Evolutionary conservation across 2,797 vertebrate species (phyloP), one percentile per base, ranked within the genome.

Genomic region (Arctocebus calabarensis): DNA sequence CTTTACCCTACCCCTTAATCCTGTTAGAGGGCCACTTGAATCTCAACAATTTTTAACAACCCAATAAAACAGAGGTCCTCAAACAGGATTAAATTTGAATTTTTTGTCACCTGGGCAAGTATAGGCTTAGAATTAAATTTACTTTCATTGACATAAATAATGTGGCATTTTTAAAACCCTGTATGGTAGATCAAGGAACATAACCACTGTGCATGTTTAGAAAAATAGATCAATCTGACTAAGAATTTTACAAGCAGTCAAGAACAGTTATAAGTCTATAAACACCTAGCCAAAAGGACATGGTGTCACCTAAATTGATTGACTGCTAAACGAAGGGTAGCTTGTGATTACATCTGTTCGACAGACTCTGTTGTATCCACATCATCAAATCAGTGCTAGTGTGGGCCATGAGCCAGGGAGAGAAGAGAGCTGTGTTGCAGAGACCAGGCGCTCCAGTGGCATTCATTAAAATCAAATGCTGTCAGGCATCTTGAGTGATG

Each of bases 321-420:
- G 95, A 92, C 92, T 96, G 91, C 79, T 95, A 94, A 96, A 95
- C 84, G 95, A 91, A 97, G 91, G 73, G 66, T 93, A 74, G 81
- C 84, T 88, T 66, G 84, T 93, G 96, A 93, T 96, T 95, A 95
- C 86, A 94, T 95, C 91, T 95, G 94, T 89, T 94, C 43, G 2
- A 88, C 96, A 93, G 94, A 81, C 87, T 86, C 77, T 64, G 57
- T 59, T 91, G 95, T 79, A 88, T 34, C 55, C 93, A 95, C 89
- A 90, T 83, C 91, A 66, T 93, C 73, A 81, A 71, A 94, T 89
- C 43, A 5, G 75, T 81, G 86, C 77, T 78, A 40, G 45, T 23
- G 40, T 75, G 75, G 96, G 97, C 95, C 4, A 0, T 19, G 75
- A 94, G 97, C 97, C 96, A 97, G 91, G 79, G 61, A 82, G 43